Evolutionary conservation across 2,113 vertebrate genomes (phyloP).

Genomic region (Silurus meridionalis): DNA sequence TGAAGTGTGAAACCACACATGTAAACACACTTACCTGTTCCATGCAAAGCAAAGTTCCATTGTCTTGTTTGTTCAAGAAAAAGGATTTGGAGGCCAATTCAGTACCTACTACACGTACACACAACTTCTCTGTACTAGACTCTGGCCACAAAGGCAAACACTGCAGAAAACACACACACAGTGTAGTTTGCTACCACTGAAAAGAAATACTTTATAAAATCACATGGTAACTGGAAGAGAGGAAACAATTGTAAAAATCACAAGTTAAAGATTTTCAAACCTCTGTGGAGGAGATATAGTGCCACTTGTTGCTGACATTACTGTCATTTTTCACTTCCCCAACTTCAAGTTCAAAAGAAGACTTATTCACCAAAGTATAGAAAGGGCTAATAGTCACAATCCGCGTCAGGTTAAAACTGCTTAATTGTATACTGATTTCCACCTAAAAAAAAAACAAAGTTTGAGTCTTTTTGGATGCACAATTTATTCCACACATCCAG

Average conservation of each 20-base stretch:
- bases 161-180: constrained; percentile 65
- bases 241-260: not conserved
- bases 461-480: not conserved
- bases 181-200: not conserved
- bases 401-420: constrained; percentile 91
- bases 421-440: constrained; percentile 93
- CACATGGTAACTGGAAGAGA: not conserved
- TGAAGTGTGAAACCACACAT: not conserved
- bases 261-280: constrained; percentile 60
- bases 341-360: constrained; percentile 88
- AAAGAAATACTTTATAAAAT: not conserved
- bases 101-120: constrained; percentile 83
- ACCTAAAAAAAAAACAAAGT: constrained; percentile 70
- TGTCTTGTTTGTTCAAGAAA: constrained; percentile 85
- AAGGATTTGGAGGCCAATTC: constrained; percentile 81
- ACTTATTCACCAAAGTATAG: constrained; percentile 90
- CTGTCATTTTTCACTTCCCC: constrained; percentile 79
- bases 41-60: constrained; percentile 85
- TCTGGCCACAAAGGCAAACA: constrained; percentile 97
- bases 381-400: constrained; percentile 93
- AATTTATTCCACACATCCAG: not conserved
- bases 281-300: constrained; percentile 85
- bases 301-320: constrained; percentile 79
- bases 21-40: constrained; percentile 75
- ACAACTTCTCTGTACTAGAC: constrained; percentile 79